phyloP scores from a whole-genome alignment of 1,140 invertebrate species.

The Lerema accius region DNA sequence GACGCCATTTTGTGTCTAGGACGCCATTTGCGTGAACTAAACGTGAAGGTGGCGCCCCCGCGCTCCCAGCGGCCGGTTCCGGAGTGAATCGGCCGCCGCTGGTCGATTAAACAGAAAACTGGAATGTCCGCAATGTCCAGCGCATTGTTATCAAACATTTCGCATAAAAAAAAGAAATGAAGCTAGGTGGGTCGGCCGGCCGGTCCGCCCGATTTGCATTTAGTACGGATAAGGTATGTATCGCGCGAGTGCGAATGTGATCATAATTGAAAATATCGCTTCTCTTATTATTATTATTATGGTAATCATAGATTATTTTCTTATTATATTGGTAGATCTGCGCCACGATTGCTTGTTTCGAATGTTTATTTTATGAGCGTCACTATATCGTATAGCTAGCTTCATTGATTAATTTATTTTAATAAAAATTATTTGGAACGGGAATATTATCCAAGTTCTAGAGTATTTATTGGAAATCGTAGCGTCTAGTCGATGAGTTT shows the following conservation, averaged over 20 bases:
- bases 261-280: constrained; percentile 67
- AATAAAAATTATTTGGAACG: constrained; percentile 42
- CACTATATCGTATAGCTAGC: constrained; percentile 50
- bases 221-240: constrained; percentile 68
- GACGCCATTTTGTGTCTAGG: constrained; percentile 51
- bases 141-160: constrained; percentile 68
- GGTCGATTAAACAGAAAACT: constrained; percentile 57
- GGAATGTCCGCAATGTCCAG: constrained; percentile 63
- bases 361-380: constrained; percentile 52
- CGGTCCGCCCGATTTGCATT: constrained; percentile 59
- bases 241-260: constrained; percentile 67
- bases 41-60: constrained; percentile 53
- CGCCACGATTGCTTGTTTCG: constrained; percentile 41
- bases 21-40: constrained; percentile 29
- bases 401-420: constrained; percentile 68
- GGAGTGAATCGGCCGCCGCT: constrained; percentile 58
- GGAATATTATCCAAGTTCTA: constrained; percentile 34
- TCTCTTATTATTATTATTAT: constrained; percentile 55
- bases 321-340: constrained; percentile 64
- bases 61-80: constrained; percentile 68
- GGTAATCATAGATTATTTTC: constrained; percentile 66
- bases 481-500: constrained; percentile 72
- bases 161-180: constrained; percentile 56
- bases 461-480: constrained; percentile 66
- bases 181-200: constrained; percentile 38